These are phyloP conservation scores for Prunella himalayana DNA, from an alignment of 2,113 vertebrate genomes.

Conservation along the genomic window DNA sequence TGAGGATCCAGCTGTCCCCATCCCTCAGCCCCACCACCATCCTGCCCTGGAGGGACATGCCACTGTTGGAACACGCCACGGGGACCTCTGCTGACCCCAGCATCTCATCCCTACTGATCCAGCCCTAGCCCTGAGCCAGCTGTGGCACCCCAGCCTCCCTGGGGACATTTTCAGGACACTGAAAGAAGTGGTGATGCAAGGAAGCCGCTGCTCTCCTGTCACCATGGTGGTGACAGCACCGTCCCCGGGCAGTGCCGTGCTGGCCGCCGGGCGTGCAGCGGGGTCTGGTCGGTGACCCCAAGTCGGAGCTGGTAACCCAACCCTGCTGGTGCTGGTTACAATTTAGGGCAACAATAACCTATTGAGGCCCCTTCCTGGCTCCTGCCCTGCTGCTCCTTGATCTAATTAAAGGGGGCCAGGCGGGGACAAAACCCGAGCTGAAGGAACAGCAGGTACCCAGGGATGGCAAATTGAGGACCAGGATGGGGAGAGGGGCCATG, in stretches of 20 bases:
- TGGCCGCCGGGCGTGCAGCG: rapidly evolving
- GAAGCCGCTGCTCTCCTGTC: background rate
- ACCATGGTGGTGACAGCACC: rapidly evolving
- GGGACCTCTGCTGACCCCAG: background rate
- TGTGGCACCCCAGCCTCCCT: rapidly evolving
- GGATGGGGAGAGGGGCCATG: rapidly evolving
- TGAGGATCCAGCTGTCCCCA: background rate
- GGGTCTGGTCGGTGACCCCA: slow-evolving; percentile 5
- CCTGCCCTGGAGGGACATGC: background rate
- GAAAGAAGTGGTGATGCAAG: rapidly evolving
- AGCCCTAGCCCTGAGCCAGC: rapidly evolving
- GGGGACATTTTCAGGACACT: background rate
- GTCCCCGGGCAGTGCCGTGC: rapidly evolving
- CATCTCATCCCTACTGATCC: background rate
- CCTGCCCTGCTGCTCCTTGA: slow-evolving; percentile 29
- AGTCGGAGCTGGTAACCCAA: background rate
- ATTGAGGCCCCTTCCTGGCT: slow-evolving; percentile 54
- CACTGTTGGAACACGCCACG: rapidly evolving
- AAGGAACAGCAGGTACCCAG: background rate
- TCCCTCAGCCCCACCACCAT: background rate
- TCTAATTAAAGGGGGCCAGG: background rate
- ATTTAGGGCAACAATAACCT: slow-evolving; percentile 62
- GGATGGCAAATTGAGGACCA: background rate
- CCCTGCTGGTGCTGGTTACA: slow-evolving; percentile 30
- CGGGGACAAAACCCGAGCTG: background rate